These are phyloP conservation scores for Bombus balteatus DNA, from an alignment of 1,140 invertebrate species.

Conservation along the genomic window DNA sequence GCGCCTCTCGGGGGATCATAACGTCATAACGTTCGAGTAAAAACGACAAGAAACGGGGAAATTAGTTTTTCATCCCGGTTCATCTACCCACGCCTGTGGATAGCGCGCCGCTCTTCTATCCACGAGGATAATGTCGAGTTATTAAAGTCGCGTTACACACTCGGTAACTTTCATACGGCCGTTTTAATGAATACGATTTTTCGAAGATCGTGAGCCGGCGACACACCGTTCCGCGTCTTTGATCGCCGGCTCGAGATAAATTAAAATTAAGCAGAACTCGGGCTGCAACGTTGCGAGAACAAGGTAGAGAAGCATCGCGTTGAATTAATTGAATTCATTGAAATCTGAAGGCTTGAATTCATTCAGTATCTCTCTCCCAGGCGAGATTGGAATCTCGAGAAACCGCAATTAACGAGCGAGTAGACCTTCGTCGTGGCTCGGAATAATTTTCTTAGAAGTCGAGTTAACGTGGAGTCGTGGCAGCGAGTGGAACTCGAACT, in stretches of 20 bases:
- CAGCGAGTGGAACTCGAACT: background rate
- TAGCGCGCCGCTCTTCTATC: background rate
- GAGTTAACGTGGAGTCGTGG: background rate
- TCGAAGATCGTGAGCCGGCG: background rate
- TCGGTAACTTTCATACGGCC: background rate
- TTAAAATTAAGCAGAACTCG: constrained; percentile 19
- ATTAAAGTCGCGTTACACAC: constrained; percentile 49
- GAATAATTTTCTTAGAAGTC: constrained; percentile 30
- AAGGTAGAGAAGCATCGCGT: background rate
- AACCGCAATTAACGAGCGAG: constrained; percentile 36
- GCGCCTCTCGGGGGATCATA: constrained; percentile 21
- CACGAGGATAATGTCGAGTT: constrained; percentile 26
- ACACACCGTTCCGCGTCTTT: constrained; percentile 10
- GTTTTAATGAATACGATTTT: constrained; percentile 38
- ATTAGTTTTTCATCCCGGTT: constrained; percentile 53
- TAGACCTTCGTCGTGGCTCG: background rate
- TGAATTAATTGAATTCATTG: constrained; percentile 41
- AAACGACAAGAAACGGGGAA: constrained; percentile 45
- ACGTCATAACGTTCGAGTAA: constrained; percentile 47
- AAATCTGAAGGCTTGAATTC: constrained; percentile 28
- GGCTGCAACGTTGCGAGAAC: background rate
- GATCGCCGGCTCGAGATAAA: constrained; percentile 22
- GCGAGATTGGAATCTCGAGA: constrained; percentile 36
- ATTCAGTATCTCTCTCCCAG: constrained; percentile 7
- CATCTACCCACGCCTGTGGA: constrained; percentile 27